Evolutionary conservation across 2,797 vertebrate genomes (phyloP).

Genomic region (Poeciliopsis infans): DNA sequence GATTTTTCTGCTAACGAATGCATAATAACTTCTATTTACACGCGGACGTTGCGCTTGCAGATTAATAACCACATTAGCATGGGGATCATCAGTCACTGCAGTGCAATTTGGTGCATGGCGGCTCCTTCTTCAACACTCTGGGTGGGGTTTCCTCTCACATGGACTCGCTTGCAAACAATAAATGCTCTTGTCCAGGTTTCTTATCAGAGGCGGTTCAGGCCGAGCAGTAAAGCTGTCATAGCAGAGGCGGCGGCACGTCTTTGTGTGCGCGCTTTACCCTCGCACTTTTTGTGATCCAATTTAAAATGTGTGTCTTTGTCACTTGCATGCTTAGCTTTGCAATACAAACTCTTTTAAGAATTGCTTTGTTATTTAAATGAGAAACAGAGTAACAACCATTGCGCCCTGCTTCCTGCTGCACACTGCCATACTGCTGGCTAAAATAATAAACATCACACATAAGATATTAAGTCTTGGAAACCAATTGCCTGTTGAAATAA

Average conservation of each 20-base stretch:
- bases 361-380: neutral
- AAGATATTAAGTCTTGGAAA: neutral
- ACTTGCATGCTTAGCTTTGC: slow-evolving; percentile 33
- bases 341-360: neutral
- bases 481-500: neutral
- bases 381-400: neutral
- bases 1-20: slow-evolving; percentile 54
- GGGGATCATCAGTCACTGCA: slow-evolving; percentile 37
- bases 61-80: slow-evolving; percentile 50
- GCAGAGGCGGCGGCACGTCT: slow-evolving; percentile 8
- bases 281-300: slow-evolving; percentile 5
- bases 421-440: neutral
- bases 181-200: slow-evolving; percentile 31
- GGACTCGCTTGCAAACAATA: slow-evolving; percentile 13
- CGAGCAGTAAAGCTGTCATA: slow-evolving; percentile 36
- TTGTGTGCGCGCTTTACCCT: slow-evolving; percentile 16
- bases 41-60: slow-evolving; percentile 42
- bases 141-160: slow-evolving; percentile 11
- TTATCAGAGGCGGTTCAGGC: slow-evolving; percentile 33
- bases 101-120: slow-evolving; percentile 25
- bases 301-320: slow-evolving; percentile 20
- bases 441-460: neutral
- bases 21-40: slow-evolving; percentile 51
- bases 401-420: too few species aligned
- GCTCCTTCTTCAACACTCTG: slow-evolving; percentile 23